Conservation (phyloP, 2,888 invertebrate species). For the Didymodactylos carnosus region DNA sequence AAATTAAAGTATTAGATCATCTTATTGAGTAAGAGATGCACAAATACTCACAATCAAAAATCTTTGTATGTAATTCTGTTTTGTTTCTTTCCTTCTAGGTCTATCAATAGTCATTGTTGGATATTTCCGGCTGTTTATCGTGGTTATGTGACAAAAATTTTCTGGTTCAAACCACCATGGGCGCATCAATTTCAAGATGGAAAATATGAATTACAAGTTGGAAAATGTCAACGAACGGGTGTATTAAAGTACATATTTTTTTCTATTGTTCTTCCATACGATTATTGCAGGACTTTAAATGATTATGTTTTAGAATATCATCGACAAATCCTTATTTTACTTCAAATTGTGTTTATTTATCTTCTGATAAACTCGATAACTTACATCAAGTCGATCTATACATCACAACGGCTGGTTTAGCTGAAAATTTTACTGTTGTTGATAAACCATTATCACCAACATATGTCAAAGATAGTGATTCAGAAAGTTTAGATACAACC, state of each 20-base stretch:
- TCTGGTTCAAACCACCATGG: constrained; percentile 79
- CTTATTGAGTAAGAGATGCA: background rate
- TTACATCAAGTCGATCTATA: background rate
- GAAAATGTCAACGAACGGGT: constrained; percentile 38
- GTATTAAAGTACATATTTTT: background rate
- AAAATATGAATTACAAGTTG: constrained; percentile 48
- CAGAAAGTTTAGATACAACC: background rate
- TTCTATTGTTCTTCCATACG: no score
- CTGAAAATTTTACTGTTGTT: background rate
- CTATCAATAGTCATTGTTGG: constrained; percentile 44
- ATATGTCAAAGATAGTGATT: background rate
- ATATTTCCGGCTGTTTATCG: constrained; percentile 66
- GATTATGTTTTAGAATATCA: background rate
- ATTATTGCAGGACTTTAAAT: no score
- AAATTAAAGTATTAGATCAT: constrained; percentile 18
- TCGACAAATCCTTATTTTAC: background rate
- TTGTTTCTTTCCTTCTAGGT: background rate
- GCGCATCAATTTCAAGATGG: constrained; percentile 58
- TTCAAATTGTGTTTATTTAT: background rate
- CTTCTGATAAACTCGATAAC: background rate
- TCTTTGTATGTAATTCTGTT: no score
- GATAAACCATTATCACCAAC: background rate
- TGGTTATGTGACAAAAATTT: constrained; percentile 54
- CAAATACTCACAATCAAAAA: no score
- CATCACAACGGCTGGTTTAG: background rate